These are phyloP conservation scores for Eptatretus burgeri DNA, from an alignment of 2,113 vertebrate species.

Conservation along the genomic window DNA sequence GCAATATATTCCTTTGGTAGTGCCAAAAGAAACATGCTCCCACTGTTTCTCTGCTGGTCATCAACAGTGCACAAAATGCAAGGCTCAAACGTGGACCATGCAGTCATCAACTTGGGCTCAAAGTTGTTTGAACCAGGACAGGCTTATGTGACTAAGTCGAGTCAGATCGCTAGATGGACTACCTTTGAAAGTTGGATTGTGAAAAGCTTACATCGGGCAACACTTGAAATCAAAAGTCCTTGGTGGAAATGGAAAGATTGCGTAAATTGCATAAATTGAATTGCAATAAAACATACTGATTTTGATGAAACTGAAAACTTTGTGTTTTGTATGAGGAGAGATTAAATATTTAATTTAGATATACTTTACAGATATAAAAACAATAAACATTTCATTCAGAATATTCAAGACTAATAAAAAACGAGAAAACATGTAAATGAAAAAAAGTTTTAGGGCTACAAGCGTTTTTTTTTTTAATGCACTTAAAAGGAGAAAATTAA, in stretches of 20 bases:
- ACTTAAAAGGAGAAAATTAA: slow-evolving; percentile 2
- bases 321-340: not conserved
- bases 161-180: not conserved
- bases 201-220: not conserved
- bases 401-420: not conserved
- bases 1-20: too few species aligned
- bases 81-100: not conserved
- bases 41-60: not conserved
- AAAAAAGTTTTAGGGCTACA: not conserved
- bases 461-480: not conserved
- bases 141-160: not conserved
- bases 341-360: not conserved
- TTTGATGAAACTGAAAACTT: not conserved
- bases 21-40: not conserved
- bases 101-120: not conserved
- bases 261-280: not conserved
- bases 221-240: not conserved
- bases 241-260: not conserved
- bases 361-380: not conserved
- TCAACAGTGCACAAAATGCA: not conserved
- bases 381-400: not conserved
- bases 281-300: too few species aligned
- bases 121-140: not conserved
- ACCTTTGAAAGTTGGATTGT: not conserved
- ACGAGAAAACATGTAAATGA: not conserved